phyloP scores from a whole-genome alignment of 2,113 vertebrate species.

The Halcyon malimbica region DNA sequence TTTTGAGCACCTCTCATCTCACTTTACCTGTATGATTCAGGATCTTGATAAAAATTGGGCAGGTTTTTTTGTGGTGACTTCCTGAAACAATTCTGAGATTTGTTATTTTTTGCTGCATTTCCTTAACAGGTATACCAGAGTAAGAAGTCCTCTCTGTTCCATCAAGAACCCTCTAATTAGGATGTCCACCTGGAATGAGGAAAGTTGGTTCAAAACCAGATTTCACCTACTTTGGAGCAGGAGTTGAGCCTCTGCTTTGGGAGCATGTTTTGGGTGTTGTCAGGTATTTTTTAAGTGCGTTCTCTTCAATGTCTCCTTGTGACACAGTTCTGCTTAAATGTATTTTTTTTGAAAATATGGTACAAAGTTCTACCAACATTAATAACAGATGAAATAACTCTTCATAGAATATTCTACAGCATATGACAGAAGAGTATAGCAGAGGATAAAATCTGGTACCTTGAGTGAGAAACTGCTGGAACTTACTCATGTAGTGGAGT shows the following conservation, averaged over 20 bases:
- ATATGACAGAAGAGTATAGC: not conserved
- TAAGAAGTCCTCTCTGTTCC: not conserved
- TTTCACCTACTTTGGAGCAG: not conserved
- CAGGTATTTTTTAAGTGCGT: conserved; percentile 24
- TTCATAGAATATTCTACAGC: not conserved
- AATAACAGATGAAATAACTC: not conserved
- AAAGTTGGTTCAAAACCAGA: not conserved
- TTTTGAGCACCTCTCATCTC: not conserved
- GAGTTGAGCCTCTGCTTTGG: not conserved
- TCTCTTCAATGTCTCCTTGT: not conserved
- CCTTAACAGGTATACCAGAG: not conserved
- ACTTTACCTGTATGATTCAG: not conserved
- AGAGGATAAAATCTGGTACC: not conserved
- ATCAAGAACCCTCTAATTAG: not conserved
- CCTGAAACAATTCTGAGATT: not conserved
- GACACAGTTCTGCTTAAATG: not conserved
- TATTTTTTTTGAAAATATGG: not conserved
- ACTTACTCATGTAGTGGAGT: not conserved
- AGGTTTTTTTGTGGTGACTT: not conserved
- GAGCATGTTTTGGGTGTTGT: not conserved
- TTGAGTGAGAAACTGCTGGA: not conserved
- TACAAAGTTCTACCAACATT: not conserved
- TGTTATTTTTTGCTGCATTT: not conserved
- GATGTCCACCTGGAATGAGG: not conserved
- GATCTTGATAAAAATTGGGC: not conserved